Evolutionary conservation across 2,113 vertebrate species (phyloP), one percentile per base, ranked within the genome.

Genomic region (Datnioides undecimradiatus): DNA sequence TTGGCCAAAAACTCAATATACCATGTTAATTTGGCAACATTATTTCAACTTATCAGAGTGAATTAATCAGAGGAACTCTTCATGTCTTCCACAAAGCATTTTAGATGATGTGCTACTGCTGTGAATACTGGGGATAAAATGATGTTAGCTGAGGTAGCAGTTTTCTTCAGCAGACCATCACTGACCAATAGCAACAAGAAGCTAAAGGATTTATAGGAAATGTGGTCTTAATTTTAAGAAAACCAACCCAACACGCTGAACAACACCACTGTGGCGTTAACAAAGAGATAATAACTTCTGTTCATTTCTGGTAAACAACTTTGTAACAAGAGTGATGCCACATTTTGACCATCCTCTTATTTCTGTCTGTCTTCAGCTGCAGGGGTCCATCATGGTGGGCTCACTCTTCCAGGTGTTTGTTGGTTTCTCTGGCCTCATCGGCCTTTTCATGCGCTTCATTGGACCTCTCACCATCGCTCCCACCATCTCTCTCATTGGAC

Each of bases 391-490:
- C 72, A 97, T 99, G 90, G 96, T 97, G 48, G 96, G 96, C 46
- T 97, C 98, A 51, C 94, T 97, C 60, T 97, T 99, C 89, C 97
- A 99, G 83, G 95, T 98, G 36, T 57, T 99, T 0, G 85, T 99
- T 64, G 98, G 98, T 27, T 98, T 99, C 93, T 98, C 98, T 0
- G 98, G 98, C 67, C 94, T 99, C 75, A 95, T 98, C 0, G 97
- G 98, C 52, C 94, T 97, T 73, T 95, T 99, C 88, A 95, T 99
- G 96, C 94, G 92, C 57, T 99, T 97, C 90, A 99, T 99, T 0
- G 97, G 98, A 3, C 98, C 98, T 31, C 93, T 99, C 84, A 99
- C 98, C 51, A 97, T 99, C 3, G 97, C 98, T n/a, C 98, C 98
- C 5, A 98, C 97, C 71, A 98, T 99, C 89, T 93, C 96, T 43